phyloP scores from a whole-genome alignment of 1,140 invertebrate genomes.

The Laodelphax striatellus region DNA sequence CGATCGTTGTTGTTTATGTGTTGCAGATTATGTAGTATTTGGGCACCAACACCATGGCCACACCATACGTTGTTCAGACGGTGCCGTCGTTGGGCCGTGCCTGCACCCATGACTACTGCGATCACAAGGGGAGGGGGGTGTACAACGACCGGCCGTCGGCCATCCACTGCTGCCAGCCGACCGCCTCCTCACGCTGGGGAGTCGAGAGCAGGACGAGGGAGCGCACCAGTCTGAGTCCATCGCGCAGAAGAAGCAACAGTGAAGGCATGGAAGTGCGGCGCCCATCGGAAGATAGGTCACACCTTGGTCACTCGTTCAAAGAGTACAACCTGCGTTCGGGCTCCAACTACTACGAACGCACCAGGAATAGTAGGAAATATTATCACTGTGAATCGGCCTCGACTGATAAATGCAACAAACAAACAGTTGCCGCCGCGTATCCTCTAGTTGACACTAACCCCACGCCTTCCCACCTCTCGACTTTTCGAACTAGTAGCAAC shows the following conservation, averaged over 20 bases:
- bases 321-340: not conserved
- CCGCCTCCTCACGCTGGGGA: not conserved
- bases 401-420: not conserved
- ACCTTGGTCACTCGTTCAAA: not conserved
- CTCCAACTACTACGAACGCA: not conserved
- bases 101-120: not conserved
- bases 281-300: not conserved
- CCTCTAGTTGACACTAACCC: not conserved
- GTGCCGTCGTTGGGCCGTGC: not conserved
- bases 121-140: not conserved
- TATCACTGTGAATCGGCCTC: not conserved
- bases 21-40: not conserved
- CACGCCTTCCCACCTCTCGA: not conserved
- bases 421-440: not conserved
- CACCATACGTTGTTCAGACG: not conserved
- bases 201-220: not conserved
- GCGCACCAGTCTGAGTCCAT: not conserved
- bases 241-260: not conserved
- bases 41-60: not conserved
- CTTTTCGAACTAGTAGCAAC: not conserved
- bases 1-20: not conserved
- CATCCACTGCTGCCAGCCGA: not conserved
- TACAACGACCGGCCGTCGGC: not conserved
- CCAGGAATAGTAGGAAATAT: not conserved
- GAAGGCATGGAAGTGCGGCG: not conserved